Evolutionary conservation across 1,140 invertebrate genomes (phyloP).

Genomic region (Drosophila punjabiensis): DNA sequence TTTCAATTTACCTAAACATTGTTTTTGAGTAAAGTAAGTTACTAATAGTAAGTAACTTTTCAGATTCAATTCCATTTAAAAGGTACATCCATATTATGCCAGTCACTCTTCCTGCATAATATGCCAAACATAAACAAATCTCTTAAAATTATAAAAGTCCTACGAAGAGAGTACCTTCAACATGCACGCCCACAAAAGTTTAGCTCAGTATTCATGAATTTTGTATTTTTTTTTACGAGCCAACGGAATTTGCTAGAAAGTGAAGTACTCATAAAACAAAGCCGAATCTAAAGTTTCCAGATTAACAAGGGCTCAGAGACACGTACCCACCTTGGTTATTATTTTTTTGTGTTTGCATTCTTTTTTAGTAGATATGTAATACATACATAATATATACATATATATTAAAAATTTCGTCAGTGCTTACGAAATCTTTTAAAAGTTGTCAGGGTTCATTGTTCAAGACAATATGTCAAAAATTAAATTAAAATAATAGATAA

Average conservation of each 20-base stretch:
- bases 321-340: conserved; percentile 41
- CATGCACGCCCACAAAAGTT: conserved; percentile 6
- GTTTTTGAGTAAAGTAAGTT: too few relatives aligned
- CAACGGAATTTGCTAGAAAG: conserved; percentile 49
- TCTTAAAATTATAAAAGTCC: background rate
- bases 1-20: too few relatives aligned
- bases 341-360: conserved; percentile 23
- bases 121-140: conserved; percentile 1
- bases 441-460: conserved; percentile 15
- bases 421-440: conserved; percentile 31
- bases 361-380: conserved; percentile 9
- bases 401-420: conserved; percentile 45
- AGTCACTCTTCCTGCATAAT: background rate
- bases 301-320: background rate
- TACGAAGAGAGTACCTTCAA: background rate
- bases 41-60: background rate
- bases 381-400: conserved; percentile 18
- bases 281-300: conserved; percentile 8
- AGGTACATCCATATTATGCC: background rate
- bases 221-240: conserved; percentile 70
- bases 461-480: background rate
- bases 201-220: conserved; percentile 55
- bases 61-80: background rate
- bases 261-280: conserved; percentile 74
- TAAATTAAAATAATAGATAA: background rate